Evolutionary conservation across 1,140 invertebrate genomes (phyloP).

Genomic region (Chrysomallon squamiferum): DNA sequence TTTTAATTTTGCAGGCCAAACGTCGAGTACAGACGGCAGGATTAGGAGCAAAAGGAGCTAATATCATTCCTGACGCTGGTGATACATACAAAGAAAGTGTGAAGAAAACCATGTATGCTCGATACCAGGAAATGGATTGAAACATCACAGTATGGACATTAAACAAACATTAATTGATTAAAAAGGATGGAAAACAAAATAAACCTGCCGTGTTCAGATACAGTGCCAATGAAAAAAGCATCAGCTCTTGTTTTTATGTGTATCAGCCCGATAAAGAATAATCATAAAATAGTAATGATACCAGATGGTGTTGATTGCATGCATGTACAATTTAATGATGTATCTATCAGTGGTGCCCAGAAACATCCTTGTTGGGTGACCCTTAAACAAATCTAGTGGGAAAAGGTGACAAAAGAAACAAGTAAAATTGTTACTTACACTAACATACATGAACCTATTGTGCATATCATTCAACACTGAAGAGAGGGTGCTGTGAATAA

Average conservation of each 20-base stretch:
- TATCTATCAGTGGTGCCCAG: no score
- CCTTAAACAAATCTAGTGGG: no score
- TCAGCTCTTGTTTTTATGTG: background rate
- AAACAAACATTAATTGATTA: background rate
- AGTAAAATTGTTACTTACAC: no score
- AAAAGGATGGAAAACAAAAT: background rate
- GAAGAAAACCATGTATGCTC: conserved; percentile 81
- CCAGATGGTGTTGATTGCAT: background rate
- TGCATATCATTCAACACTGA: no score
- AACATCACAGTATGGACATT: background rate
- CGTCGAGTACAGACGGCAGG: conserved; percentile 53
- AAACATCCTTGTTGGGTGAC: no score
- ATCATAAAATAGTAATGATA: background rate
- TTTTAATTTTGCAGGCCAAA: conserved; percentile 48
- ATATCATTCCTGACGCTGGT: conserved; percentile 78
- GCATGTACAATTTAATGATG: no score
- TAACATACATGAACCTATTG: no score
- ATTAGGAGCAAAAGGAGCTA: conserved; percentile 70
- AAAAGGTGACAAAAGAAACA: no score
- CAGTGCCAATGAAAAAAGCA: background rate
- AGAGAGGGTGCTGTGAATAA: no score
- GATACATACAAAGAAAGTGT: conserved; percentile 91
- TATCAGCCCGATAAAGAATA: background rate
- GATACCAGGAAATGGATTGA: conserved; percentile 62
- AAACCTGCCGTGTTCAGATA: background rate